Conservation (phyloP, 92 coral and sea anemone genomes). For the Metridium senile region DNA sequence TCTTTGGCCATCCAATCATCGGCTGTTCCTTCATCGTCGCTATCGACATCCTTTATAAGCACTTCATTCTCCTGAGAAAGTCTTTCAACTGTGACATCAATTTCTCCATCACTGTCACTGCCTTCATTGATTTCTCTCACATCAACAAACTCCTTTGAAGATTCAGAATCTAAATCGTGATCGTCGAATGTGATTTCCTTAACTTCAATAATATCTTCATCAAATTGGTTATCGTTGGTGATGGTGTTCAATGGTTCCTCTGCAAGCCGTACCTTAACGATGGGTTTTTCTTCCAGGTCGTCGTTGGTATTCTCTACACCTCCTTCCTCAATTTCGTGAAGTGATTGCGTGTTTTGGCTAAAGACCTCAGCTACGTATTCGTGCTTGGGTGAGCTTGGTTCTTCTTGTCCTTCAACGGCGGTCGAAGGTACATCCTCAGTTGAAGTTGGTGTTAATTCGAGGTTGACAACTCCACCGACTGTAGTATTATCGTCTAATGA, state of each 20-base stretch:
- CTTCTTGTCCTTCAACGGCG: background rate
- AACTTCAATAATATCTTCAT: background rate
- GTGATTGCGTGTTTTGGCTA: constrained; percentile 10
- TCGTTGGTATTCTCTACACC: background rate
- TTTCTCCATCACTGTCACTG: constrained; percentile 45
- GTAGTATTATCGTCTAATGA: background rate
- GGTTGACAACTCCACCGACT: background rate
- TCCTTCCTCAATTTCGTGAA: constrained; percentile 11
- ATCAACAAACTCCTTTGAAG: background rate
- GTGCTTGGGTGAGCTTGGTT: constrained; percentile 13
- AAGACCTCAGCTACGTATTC: constrained; percentile 22
- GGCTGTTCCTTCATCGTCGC: constrained; percentile 31
- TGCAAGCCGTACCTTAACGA: constrained; percentile 28
- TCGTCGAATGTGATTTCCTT: background rate
- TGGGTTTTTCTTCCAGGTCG: constrained; percentile 24
- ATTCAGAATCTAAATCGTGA: constrained; percentile 13
- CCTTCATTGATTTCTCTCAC: constrained; percentile 1
- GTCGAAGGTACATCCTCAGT: constrained; percentile 1
- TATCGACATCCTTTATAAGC: constrained; percentile 17
- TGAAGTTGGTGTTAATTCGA: background rate
- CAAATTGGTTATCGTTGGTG: background rate
- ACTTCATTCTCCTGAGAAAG: constrained; percentile 37
- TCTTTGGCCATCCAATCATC: constrained; percentile 51
- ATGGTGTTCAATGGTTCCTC: constrained; percentile 24
- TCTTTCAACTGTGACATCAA: constrained; percentile 28